Conservation (phyloP, 2,888 invertebrate genomes). For the Sthenelais limicola region DNA sequence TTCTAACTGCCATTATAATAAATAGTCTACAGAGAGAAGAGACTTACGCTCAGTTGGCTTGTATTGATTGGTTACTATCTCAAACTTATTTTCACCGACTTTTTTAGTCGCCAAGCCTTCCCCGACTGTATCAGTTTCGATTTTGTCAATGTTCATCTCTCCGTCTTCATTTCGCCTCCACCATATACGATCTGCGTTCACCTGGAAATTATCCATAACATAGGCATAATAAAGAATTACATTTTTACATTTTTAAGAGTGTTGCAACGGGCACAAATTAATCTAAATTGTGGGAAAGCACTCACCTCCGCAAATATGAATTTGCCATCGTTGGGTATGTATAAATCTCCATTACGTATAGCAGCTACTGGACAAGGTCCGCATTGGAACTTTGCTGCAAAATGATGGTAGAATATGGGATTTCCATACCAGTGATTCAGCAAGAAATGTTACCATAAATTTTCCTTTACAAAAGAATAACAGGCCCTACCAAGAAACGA, state of each 20-base stretch:
- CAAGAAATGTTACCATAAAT: no score
- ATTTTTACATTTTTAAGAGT: no score
- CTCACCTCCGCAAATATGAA: conserved; percentile 41
- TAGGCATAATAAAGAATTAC: no score
- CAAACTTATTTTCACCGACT: conserved; percentile 53
- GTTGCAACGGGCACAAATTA: no score
- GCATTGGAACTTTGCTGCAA: conserved; percentile 19
- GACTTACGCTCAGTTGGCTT: conserved; percentile 65
- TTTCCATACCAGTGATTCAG: no score
- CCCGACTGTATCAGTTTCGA: conserved; percentile 53
- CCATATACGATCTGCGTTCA: conserved; percentile 28
- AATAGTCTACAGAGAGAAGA: no score
- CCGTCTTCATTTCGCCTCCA: conserved; percentile 10
- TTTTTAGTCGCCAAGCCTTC: conserved; percentile 64
- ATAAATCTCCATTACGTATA: neutral
- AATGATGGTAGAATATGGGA: no score
- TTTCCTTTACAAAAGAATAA: no score
- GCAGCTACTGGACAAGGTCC: conserved; percentile 28
- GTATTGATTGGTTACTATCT: conserved; percentile 62
- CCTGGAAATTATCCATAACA: no score
- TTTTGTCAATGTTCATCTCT: neutral
- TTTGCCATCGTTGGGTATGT: conserved; percentile 10
- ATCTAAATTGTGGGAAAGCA: no score
- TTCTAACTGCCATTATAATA: no score
- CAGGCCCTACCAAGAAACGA: no score